Conservation (phyloP, 2,888 invertebrate genomes). For the Clunio marinus region DNA sequence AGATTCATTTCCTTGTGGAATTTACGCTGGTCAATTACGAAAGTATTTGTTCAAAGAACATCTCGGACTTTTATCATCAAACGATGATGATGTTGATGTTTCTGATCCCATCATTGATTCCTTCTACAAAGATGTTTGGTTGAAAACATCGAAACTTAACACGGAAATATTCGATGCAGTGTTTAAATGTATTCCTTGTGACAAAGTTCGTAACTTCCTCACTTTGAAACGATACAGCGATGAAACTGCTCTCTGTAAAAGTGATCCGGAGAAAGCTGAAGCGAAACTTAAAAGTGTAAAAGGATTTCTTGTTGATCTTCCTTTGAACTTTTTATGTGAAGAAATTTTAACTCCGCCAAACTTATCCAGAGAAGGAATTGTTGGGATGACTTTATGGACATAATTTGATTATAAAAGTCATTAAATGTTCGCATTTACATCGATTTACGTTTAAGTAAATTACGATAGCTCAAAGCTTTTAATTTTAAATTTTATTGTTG, state of each 20-base stretch:
- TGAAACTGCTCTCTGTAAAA: conserved; percentile 65
- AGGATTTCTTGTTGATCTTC: conserved; percentile 85
- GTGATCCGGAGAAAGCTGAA: conserved; percentile 68
- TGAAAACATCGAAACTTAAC: conserved; percentile 72
- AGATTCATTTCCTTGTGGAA: conserved; percentile 72
- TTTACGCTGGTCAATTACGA: conserved; percentile 79
- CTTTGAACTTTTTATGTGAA: conserved; percentile 80
- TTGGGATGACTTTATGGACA: background rate
- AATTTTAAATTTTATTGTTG: no score
- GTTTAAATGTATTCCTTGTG: conserved; percentile 86
- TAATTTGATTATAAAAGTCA: no score
- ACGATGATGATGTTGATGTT: conserved; percentile 52
- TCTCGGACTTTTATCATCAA: conserved; percentile 57
- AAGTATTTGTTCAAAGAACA: conserved; percentile 88
- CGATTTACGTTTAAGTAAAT: no score
- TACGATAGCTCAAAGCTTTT: no score
- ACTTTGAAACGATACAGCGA: conserved; percentile 73
- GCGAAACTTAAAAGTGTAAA: conserved; percentile 69
- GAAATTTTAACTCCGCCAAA: conserved; percentile 77
- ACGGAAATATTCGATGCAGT: conserved; percentile 89
- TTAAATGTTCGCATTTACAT: no score
- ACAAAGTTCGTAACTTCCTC: conserved; percentile 72
- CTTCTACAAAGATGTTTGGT: conserved; percentile 85
- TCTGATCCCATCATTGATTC: conserved; percentile 74
- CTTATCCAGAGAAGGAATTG: background rate